phyloP scores from a whole-genome alignment of 1,140 invertebrate genomes.

The Plectus sambesii region DNA sequence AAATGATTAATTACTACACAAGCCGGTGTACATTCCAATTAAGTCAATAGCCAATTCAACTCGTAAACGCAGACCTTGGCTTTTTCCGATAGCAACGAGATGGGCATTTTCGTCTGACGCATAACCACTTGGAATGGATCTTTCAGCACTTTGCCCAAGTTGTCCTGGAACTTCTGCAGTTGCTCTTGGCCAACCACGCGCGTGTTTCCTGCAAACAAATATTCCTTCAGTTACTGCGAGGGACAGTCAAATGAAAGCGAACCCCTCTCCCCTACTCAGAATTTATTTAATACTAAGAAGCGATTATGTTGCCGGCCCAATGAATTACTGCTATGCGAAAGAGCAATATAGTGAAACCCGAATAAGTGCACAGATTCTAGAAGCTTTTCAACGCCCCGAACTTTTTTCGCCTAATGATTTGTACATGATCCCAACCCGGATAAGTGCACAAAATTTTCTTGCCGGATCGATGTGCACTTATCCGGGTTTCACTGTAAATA shows the following conservation, averaged over 20 bases:
- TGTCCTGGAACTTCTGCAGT: constrained; percentile 90
- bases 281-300: no score
- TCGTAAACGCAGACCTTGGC: constrained; percentile 55
- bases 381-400: constrained; percentile 3
- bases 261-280: neutral
- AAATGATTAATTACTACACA: no score
- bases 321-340: constrained; percentile 12
- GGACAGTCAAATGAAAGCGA: neutral
- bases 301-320: no score
- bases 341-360: constrained; percentile 1
- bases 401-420: no score
- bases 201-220: constrained; percentile 51
- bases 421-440: neutral
- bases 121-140: constrained; percentile 97
- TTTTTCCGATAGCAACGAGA: constrained; percentile 84
- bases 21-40: no score
- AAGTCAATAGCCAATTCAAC: neutral
- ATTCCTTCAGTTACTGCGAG: neutral
- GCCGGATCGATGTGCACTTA: neutral
- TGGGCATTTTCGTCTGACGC: constrained; percentile 84
- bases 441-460: constrained; percentile 11
- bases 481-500: constrained; percentile 14
- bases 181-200: constrained; percentile 73
- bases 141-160: constrained; percentile 78
- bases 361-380: constrained; percentile 15